These are phyloP conservation scores for Zaprionus bogoriensis DNA, from an alignment of 2,888 invertebrate genomes.

Conservation along the genomic window DNA sequence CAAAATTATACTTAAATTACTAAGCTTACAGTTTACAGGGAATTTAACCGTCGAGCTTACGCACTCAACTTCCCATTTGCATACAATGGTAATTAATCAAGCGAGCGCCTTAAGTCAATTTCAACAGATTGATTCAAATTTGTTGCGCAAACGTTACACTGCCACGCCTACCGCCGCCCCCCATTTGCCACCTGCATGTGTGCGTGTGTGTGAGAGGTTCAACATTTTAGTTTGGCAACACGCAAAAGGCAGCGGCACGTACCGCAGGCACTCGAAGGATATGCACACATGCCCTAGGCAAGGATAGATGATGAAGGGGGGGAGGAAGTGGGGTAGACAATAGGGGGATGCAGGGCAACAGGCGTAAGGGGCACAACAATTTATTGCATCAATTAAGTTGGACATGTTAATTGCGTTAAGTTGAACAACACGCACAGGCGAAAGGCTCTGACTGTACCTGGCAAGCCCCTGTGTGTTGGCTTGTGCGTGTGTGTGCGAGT, in stretches of 20 bases:
- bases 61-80: slow-evolving; percentile 18
- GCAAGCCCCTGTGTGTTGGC: neutral
- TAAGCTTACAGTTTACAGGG: neutral
- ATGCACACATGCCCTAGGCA: slow-evolving; percentile 14
- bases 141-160: slow-evolving; percentile 59
- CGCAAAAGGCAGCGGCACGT: slow-evolving; percentile 69
- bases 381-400: slow-evolving; percentile 80
- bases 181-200: neutral
- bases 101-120: slow-evolving; percentile 73
- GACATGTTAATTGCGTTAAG: slow-evolving; percentile 79
- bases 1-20: no score
- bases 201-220: neutral
- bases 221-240: slow-evolving; percentile 63
- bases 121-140: slow-evolving; percentile 78
- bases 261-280: slow-evolving; percentile 49
- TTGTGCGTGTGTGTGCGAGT: slow-evolving; percentile 11
- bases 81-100: slow-evolving; percentile 69
- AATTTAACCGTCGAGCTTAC: neutral
- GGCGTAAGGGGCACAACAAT: slow-evolving; percentile 59
- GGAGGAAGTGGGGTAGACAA: neutral
- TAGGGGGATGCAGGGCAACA: neutral
- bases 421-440: slow-evolving; percentile 76
- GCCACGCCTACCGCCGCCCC: slow-evolving; percentile 30
- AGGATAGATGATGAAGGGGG: no score
- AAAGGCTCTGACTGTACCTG: slow-evolving; percentile 16